Evolutionary conservation across 1,140 invertebrate genomes (phyloP).

Genomic region (Brachionus asplanchnoidis): DNA sequence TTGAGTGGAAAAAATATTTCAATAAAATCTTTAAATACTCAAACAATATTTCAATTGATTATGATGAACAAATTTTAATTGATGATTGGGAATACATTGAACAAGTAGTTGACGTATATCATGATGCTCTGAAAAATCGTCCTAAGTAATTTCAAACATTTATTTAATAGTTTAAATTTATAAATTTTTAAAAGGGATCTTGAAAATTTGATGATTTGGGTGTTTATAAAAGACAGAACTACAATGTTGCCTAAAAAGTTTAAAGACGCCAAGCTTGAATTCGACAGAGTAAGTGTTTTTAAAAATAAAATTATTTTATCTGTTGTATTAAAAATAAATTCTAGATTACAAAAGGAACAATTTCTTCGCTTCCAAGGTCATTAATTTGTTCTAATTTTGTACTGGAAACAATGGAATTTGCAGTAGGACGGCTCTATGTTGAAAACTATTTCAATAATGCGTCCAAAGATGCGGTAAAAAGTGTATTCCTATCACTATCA

Average conservation of each 20-base stretch:
- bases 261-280: conserved; percentile 31
- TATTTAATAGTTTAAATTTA: not conserved
- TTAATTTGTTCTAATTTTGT: conserved; percentile 70
- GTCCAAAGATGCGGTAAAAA: conserved; percentile 64
- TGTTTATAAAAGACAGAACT: conserved; percentile 11
- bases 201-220: conserved; percentile 22
- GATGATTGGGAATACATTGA: conserved; percentile 8
- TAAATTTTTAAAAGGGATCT: not conserved
- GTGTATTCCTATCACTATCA: not conserved
- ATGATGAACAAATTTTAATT: not conserved
- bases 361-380: conserved; percentile 50
- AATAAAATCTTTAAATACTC: not conserved
- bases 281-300: not conserved
- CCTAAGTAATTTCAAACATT: not conserved
- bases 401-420: conserved; percentile 77
- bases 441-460: conserved; percentile 75
- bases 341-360: not conserved
- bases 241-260: not conserved
- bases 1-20: conserved; percentile 32
- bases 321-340: not conserved
- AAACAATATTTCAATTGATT: not conserved
- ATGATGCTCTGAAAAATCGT: not conserved
- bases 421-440: conserved; percentile 77
- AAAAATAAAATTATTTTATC: not conserved
- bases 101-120: not conserved